Base-by-base conservation (phyloP, 2,113 vertebrate genomes). In the Chaetura pelagica region DNA sequence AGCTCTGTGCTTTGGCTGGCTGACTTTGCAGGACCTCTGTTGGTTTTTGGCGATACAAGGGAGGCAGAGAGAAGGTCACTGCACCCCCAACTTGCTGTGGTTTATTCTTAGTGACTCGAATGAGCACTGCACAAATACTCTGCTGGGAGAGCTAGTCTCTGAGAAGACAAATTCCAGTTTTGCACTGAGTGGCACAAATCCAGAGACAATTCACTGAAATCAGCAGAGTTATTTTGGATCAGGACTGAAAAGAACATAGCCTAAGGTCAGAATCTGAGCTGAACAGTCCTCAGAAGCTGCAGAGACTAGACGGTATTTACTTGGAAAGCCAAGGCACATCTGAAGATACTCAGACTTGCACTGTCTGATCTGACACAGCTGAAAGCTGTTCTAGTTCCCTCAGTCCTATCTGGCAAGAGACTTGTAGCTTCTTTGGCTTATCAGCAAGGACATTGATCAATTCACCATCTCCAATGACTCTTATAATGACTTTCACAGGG, bases 171-270 rank as follows among this genome's bases (percentile, higher is more conserved):
- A 93, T 95, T 93, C 92, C 76, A 51, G 0, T 84, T 93, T 94
- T 93, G 71, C 83, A 59, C 34, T 4, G 23, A 71, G 57, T 90
- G 88, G 82, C 75, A 76, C 26, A 94, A 90, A 85, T 92, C 87
- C 92, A 96, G 93, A 93, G 48, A 59, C 40, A 58, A n/a, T 86
- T 88, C 68, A 93, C 68, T 78, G 85, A 90, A 96, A 95, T 96
- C 61, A 90, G 80, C 68, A 81, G 91, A 89, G 66, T 74, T 95
- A 93, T 95, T 97, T 94, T 92, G 52, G 73, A 84, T 58, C 38
- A 63, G 73, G 57, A 54, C 44, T 0, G 10, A 90, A 88, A n/a
- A 84, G 55, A 90, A 90, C 2, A 0, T 89, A 75, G 69, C 66
- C 44, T 89, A 84, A 78, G 80, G 89, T 89, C 92, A 93, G 44